A percentile compares a stretch with the other conserved stretches of the same genome.
Conservation (phyloP, 2,113 vertebrate species). For the Naja naja region DNA sequence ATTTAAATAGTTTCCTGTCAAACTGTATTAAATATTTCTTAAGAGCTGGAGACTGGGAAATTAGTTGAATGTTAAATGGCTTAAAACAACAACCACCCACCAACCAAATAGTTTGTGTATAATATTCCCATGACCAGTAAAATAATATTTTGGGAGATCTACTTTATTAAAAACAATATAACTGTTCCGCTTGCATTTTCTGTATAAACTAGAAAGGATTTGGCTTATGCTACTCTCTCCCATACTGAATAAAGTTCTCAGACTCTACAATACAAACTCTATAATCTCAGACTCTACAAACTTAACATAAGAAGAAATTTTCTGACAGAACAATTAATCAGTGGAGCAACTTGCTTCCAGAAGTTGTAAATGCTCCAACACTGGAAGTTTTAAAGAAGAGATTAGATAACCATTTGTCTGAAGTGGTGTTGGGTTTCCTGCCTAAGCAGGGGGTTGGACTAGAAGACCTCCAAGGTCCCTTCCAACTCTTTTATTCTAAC, state of each 20-base stretch:
- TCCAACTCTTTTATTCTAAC: no score
- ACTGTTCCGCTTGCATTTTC: neutral
- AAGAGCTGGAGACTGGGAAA: neutral
- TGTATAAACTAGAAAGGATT: neutral
- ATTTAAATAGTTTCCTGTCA: neutral
- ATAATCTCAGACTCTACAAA: no score
- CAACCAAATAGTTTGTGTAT: accelerated
- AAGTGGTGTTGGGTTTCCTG: no score
- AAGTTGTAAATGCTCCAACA: no score
- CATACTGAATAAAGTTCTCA: neutral
- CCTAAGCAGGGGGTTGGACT: no score
- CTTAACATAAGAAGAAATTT: no score
- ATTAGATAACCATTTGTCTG: no score
- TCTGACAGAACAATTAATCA: no score
- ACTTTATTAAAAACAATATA: neutral
- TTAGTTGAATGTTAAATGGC: accelerated
- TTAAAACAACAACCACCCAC: neutral
- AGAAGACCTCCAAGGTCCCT: no score
- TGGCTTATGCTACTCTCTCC: neutral
- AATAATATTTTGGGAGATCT: neutral
- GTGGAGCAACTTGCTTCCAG: no score
- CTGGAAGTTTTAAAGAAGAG: no score
- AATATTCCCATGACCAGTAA: neutral
- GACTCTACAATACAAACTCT: neutral
- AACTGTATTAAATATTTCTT: neutral